Conservation (phyloP, 2,888 invertebrate species). For the Eilema caniola region DNA sequence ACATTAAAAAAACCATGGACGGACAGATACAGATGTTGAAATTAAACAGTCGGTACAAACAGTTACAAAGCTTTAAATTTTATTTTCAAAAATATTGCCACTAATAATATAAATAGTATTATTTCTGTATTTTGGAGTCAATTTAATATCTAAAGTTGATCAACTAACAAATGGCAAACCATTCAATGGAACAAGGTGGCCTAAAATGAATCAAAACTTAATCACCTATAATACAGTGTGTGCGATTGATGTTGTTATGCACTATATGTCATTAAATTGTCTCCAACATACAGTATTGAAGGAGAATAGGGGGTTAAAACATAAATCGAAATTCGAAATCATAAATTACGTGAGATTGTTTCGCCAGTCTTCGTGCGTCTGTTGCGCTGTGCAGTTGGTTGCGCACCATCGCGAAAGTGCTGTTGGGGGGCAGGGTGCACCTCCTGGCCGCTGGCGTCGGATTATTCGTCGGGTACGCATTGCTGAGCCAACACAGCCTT, state of each 20-base stretch:
- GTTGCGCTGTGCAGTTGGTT: slow-evolving; percentile 82
- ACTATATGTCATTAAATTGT: slow-evolving; percentile 12
- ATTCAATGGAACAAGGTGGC: neutral
- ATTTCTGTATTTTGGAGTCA: slow-evolving; percentile 28
- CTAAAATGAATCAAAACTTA: too few relatives aligned
- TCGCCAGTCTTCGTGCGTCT: slow-evolving; percentile 71
- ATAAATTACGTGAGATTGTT: slow-evolving; percentile 79
- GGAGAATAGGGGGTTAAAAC: slow-evolving; percentile 19
- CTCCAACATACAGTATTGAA: slow-evolving; percentile 33
- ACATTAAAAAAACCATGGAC: slow-evolving; percentile 73
- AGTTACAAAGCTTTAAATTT: slow-evolving; percentile 39
- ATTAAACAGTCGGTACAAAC: slow-evolving; percentile 57
- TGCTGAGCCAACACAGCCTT: slow-evolving; percentile 96
- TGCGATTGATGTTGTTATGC: too few relatives aligned
- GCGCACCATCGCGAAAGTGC: slow-evolving; percentile 96
- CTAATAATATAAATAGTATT: slow-evolving; percentile 36
- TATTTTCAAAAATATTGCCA: slow-evolving; percentile 26
- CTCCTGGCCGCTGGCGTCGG: slow-evolving; percentile 92
- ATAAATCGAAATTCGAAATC: slow-evolving; percentile 31
- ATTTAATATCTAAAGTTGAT: slow-evolving; percentile 5
- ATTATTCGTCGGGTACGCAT: slow-evolving; percentile 92
- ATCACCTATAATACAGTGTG: too few relatives aligned
- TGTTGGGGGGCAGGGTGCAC: slow-evolving; percentile 93
- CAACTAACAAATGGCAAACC: neutral
- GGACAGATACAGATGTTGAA: slow-evolving; percentile 81